Percentiles rank a stretch among this genome's conserved stretches.
These are phyloP conservation scores for Myotis findleyi DNA, from an alignment of 2,797 vertebrate genomes.

Conservation along the genomic window DNA sequence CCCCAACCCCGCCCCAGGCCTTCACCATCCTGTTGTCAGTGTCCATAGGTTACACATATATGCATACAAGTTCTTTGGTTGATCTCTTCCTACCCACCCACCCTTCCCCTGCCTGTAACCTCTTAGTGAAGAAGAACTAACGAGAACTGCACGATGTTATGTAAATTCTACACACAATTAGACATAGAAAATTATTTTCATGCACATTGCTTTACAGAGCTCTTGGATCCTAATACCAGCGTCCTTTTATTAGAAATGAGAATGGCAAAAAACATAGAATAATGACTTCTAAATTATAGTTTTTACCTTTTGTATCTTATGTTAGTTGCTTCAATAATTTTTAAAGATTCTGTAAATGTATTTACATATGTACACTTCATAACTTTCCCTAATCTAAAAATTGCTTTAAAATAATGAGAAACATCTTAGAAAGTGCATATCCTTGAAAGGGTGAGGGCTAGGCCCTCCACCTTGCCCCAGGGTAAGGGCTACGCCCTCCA, in stretches of 20 bases:
- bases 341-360: background rate
- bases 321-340: background rate
- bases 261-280: background rate
- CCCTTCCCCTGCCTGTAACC: background rate
- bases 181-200: background rate
- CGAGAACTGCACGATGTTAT: background rate
- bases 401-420: conserved; percentile 17
- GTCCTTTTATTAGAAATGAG: background rate
- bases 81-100: too few species aligned
- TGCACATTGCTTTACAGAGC: background rate
- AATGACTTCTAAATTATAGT: background rate
- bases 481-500: too few species aligned
- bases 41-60: too few species aligned
- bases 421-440: background rate
- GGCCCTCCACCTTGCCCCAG: too few species aligned
- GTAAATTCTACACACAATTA: background rate
- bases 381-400: background rate
- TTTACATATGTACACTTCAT: background rate
- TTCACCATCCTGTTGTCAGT: too few species aligned
- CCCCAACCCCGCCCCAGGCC: too few species aligned
- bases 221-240: background rate
- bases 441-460: too few species aligned
- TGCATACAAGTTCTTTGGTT: too few species aligned
- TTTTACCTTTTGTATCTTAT: background rate
- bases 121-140: conserved; percentile 17